Evolutionary conservation across 1,140 invertebrate genomes (phyloP), one percentile per base, ranked within the genome.

Genomic region (Megathymus violae): DNA sequence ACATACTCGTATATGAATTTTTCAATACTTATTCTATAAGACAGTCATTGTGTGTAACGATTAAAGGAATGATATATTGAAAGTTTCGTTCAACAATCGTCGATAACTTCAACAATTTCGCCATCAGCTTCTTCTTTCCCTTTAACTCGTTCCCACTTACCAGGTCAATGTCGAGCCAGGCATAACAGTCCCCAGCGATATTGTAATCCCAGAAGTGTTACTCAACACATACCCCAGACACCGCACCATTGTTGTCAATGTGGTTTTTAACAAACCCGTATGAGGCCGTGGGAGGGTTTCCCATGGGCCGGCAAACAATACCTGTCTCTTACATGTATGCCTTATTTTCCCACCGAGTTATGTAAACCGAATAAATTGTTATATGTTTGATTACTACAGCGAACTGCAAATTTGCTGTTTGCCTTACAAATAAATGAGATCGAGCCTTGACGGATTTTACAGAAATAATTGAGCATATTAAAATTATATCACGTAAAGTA

Each of bases 241-340:
- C 31, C 13, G 27, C 54, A 60, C 15, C 13, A 59, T 59, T 64
- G 54, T 64, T 64, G 31, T 47, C 38, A 52, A 58, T 65, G 47
- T 50, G 16, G 14, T 56, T 62, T 58, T 59, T 43, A 38, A 43
- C 16, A 5, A 54, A 48, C 16, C 38, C 27, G 25, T 14, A 36
- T 46, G 65, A 69, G 74, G 76, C 73, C 73, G 79, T 79, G 79
- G 69, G 76, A 79, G 5, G 22, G 14, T 14, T 59, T 80, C 75
- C 67, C 73, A 79, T 58, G 59, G 25, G 34, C 38, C 22, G 11
- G 41, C 51, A 4, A 64, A 78, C 72, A 72, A 75, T 78, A 31
- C 38, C 40, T 34, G 47, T 50, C 59, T 65, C 31, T 65, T 31
- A 56, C 68, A 64, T 61, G 46, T 71, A 58, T 66, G 61, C 46